Percentiles rank a stretch among this genome's conserved stretches.
phyloP scores from a whole-genome alignment of 2,113 vertebrate species.

The Sapayoa aenigma region DNA sequence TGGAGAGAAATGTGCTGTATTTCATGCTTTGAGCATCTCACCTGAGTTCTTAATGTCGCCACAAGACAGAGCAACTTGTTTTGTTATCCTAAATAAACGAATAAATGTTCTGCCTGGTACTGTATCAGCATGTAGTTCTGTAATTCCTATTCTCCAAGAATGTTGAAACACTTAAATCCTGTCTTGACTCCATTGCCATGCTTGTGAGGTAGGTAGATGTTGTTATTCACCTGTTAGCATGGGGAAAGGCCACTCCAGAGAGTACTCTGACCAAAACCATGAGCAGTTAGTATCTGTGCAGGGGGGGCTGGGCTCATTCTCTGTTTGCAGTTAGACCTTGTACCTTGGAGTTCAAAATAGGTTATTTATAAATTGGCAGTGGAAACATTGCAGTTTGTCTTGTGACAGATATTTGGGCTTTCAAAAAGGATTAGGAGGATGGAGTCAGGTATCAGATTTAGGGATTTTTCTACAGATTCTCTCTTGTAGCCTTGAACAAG shows the following conservation, averaged over 20 bases:
- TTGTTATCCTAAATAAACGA: neutral
- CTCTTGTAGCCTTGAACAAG: neutral
- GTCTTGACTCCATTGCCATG: neutral
- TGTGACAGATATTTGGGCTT: neutral
- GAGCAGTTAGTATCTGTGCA: rapidly evolving
- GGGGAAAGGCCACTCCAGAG: neutral
- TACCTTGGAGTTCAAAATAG: neutral
- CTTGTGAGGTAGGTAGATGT: neutral
- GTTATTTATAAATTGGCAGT: neutral
- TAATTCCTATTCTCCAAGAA: neutral
- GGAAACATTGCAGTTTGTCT: neutral
- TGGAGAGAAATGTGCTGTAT: neutral
- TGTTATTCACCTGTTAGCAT: neutral
- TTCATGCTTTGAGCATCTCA: neutral
- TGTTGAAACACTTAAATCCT: neutral
- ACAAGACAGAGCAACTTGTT: neutral
- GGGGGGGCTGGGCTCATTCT: neutral
- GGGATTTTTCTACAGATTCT: neutral
- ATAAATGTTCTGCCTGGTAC: neutral
- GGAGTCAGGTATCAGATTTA: neutral
- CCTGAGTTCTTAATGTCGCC: neutral
- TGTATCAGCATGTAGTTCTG: neutral
- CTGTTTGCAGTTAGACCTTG: neutral
- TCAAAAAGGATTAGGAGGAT: neutral
- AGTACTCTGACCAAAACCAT: neutral